These are phyloP conservation scores for Cynocephalus volans DNA, from an alignment of 2,113 vertebrate genomes.

Conservation along the genomic window DNA sequence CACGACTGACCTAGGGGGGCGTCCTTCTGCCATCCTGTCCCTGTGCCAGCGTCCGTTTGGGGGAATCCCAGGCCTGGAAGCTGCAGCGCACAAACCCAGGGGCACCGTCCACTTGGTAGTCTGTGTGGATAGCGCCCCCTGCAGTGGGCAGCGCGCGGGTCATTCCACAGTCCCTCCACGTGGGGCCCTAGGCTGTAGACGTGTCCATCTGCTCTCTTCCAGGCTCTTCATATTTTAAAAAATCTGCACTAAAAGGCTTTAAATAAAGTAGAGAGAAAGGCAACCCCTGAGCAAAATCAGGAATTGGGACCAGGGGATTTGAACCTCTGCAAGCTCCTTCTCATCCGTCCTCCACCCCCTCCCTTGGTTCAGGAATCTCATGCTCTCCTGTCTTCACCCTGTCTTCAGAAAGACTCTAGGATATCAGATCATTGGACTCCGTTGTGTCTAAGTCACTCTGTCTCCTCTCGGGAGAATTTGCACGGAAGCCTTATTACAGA, in stretches of 20 bases:
- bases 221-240: not conserved
- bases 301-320: not conserved
- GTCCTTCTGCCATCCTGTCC: too few species aligned
- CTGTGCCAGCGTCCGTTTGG: not conserved
- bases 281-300: not conserved
- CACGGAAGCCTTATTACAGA: not conserved
- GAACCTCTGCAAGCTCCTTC: rapidly evolving
- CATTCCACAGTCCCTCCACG: rapidly evolving
- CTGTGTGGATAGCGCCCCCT: not conserved
- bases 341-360: not conserved
- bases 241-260: not conserved
- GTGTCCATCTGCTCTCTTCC: not conserved
- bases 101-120: rapidly evolving
- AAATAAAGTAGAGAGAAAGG: not conserved
- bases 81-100: not conserved
- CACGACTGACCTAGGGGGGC: not conserved
- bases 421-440: not conserved
- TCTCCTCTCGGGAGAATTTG: not conserved
- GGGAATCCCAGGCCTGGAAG: not conserved
- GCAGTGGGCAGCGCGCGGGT: not conserved
- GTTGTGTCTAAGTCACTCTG: not conserved
- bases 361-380: not conserved
- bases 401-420: not conserved
- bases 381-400: not conserved
- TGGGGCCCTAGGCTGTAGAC: not conserved